Base-by-base conservation (phyloP, 2,888 invertebrate species). In the Noctua comes region DNA sequence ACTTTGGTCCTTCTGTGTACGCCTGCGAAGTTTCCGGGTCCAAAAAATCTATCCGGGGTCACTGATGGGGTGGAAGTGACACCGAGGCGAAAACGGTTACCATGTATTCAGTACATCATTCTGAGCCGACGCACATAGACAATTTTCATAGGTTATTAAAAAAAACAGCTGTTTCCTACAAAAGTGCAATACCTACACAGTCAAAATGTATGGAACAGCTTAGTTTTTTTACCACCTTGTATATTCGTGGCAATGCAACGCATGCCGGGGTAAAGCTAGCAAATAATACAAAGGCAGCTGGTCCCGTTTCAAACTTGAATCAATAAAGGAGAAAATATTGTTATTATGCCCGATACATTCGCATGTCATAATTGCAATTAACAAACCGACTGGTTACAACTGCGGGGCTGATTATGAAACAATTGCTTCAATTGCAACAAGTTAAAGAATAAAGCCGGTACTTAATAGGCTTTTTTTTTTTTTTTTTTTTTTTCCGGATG, bases 281-380 rank as follows among this genome's bases (percentile, higher is more conserved):
- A 24, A 24, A 1, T 24, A 54, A 54, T 54, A 11, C 57, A 68
- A 68, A 62, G n/a, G 62, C 69, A 80, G 68, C 68, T 70, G 73
- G 40, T 70, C 79, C 66, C 51, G 62, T 76, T 82, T 48, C 16
- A 71, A 77, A 69, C 76, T 74, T 43, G 64, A 82, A 74, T 64
- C 79, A 86, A 79, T 82, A 79, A 71, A 43, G 68, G 75, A 66
- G 40, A 85, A 62, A 48, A 82, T 80, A 88, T 85, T 80, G 77
- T 84, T 83, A 82, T 79, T 78, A 87, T 79, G 82, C 85, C 80
- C 80, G 87, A 77, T 84, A 71, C 73, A 69, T 68, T 74, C 68
- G 51, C 70, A 76, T 74, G 76, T 80, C 74, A 80, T 87, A 83
- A 87, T 82, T 54, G 70, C 76, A 85, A 85, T 86, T 83, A 88